Evolutionary conservation across 2,797 vertebrate genomes (phyloP), one percentile per base, ranked within the genome.

Genomic region (Nasua narica): DNA sequence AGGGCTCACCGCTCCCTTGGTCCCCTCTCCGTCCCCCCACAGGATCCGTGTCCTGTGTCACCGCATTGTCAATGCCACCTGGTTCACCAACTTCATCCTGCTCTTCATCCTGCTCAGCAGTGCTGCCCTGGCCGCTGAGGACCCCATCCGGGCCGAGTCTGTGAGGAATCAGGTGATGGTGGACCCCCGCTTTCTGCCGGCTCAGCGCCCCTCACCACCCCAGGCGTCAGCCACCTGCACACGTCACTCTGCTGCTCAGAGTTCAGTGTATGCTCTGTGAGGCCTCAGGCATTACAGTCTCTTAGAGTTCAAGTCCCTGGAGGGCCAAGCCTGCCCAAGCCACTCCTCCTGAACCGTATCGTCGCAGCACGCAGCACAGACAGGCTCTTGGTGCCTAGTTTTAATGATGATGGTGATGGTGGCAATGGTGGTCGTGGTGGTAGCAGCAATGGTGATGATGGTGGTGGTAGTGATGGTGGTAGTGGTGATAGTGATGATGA

Each of bases 21-120:
- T 18, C 52, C 18, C 18, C 14, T 19, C 2, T 15, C 72, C 2
- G 4, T 74, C 15, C 83, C 83, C 95, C 95, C 21, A 25, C 98
- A 99, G 99, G 98, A 98, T 99, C 97, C 99, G 99, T 2, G 99
- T 99, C 62, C 97, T 99, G 46, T 99, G 99, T 97, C 99, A 99
- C 98, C 99, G 99, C 96, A 99, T 99, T 46, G 99, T 99, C 98
- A 99, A 99, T 0, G 99, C 99, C 97, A 99, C 99, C 3, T 99
- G 99, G 98, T 99, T 99, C 98, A 99, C 99, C 98, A 99, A 99
- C 98, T 99, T 99, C 97, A 99, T 99, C 98, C 99, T 99, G 76
- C 99, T 99, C 94, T 99, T 99, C 99, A 99, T 99, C 98, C 99
- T 99, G 97, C 99, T 99, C 92, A 99, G 99, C 97, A 99, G 99